Evolutionary conservation across 2,797 vertebrate species (phyloP).

Genomic region (Sebastes melanostomus): DNA sequence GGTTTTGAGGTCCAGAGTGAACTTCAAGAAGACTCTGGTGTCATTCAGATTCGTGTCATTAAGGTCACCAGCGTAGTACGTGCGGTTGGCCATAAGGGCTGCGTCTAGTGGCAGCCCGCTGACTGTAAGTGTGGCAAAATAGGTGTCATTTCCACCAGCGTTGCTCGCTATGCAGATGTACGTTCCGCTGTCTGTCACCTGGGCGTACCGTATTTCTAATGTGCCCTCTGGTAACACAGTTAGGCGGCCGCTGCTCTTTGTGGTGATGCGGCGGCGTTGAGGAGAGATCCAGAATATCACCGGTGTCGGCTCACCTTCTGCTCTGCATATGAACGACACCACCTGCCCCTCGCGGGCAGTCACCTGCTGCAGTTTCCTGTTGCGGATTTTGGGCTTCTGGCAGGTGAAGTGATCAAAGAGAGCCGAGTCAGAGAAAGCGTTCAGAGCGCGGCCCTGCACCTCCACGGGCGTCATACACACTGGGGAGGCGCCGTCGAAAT

Average conservation of each 20-base stretch:
- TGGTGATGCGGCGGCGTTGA: slow-evolving; percentile 90
- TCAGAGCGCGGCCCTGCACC: slow-evolving; percentile 91
- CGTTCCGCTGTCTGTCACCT: slow-evolving; percentile 92
- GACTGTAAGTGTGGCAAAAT: slow-evolving; percentile 93
- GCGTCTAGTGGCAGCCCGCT: slow-evolving; percentile 82
- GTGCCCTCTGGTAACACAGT: slow-evolving; percentile 91
- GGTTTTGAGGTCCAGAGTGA: slow-evolving; percentile 96
- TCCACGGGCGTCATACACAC: slow-evolving; percentile 89
- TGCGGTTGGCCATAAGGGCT: slow-evolving; percentile 84
- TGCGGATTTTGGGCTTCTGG: slow-evolving; percentile 94
- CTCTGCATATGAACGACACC: slow-evolving; percentile 91
- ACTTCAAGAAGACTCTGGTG: slow-evolving; percentile 91
- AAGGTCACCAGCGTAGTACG: slow-evolving; percentile 86
- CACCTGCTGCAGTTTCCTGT: slow-evolving; percentile 92
- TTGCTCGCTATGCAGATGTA: slow-evolving; percentile 99
- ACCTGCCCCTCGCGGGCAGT: slow-evolving; percentile 88
- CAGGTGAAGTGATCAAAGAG: slow-evolving; percentile 98
- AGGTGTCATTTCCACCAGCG: slow-evolving; percentile 96
- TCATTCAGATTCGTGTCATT: slow-evolving; percentile 93
- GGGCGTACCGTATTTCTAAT: slow-evolving; percentile 90
- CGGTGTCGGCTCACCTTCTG: slow-evolving; percentile 92
- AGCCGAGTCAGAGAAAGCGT: slow-evolving; percentile 88
- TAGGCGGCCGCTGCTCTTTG: slow-evolving; percentile 85
- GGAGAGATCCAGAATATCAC: slow-evolving; percentile 96
- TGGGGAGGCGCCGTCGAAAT: slow-evolving; percentile 91